Evolutionary conservation across 2,888 invertebrate species (phyloP), one percentile per base, ranked within the genome.

Genomic region (Pimpla rufipes): DNA sequence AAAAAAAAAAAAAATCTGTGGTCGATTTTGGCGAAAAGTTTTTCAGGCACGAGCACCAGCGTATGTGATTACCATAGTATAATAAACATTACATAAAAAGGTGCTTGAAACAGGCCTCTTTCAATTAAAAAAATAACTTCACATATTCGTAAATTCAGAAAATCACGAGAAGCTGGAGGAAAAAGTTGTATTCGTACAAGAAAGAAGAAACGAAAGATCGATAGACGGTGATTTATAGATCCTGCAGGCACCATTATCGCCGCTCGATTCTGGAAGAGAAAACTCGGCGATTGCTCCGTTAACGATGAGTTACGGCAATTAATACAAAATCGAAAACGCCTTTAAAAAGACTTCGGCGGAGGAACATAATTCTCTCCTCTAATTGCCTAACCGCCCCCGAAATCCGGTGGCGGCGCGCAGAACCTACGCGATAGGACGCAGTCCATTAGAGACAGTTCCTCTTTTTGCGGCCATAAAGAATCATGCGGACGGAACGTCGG

Each of bases 281-380:
- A 64, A 57, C 16, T 47, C 13, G 18, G 35, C 13, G 71, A 16
- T n/a, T 57, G n/a, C 16, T 29, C 16, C 11, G 16, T 59, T 45
- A 35, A 59, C 47, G 45, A 73, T 47, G 29, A 73, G 57, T 73
- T 18, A 73, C 73, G 59, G 45, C 59, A 18, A 73, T 59, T 73
- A 47, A 59, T 45, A 45, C 23, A 59, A 59, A 42, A 73, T 73
- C 11, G 23, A 35, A 35, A 73, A 59, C 29, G 59, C 59, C 59
- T 29, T 35, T 73, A 47, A 16, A 35, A 73, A 16, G 35, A 6
- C 11, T n/a, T 29, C 10, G 11, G 2, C 4, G 16, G 18, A 8
- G 47, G 29, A 3, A 59, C 73, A 73, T 73, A 16, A 47, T 47
- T 73, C 35, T 59, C 45, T 45, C 59, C 8, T 5, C 35, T 47